These are phyloP conservation scores for Schlechtendalia chinensis DNA, from an alignment of 1,140 invertebrate genomes.

Conservation along the genomic window DNA sequence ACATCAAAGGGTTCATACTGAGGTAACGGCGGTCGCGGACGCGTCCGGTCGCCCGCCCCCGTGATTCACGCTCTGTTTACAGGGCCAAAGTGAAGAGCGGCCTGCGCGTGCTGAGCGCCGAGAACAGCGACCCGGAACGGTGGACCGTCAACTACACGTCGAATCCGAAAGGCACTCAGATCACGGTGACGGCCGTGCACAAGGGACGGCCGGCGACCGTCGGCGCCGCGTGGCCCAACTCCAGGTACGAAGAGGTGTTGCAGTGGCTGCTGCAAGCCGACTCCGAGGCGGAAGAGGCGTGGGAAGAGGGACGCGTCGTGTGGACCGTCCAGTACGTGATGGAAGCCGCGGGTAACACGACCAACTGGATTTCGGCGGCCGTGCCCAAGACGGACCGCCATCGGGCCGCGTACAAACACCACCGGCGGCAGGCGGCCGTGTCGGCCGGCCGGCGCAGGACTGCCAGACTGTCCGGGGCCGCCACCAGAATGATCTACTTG, in stretches of 20 bases:
- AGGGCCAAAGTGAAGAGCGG: conserved; percentile 85
- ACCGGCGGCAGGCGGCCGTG: conserved; percentile 11
- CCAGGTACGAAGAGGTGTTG: conserved; percentile 77
- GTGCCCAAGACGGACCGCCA: conserved; percentile 53
- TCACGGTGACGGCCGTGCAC: conserved; percentile 79
- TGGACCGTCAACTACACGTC: conserved; percentile 85
- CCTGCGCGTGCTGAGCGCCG: conserved; percentile 76
- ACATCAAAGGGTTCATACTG: conserved; percentile 75
- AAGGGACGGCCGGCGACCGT: conserved; percentile 54
- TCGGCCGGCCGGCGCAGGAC: conserved; percentile 39
- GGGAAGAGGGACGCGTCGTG: conserved; percentile 76
- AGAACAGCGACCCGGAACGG: conserved; percentile 66
- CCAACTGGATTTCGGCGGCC: conserved; percentile 30
- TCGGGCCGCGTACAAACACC: conserved; percentile 52
- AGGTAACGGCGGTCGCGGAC: conserved; percentile 64
- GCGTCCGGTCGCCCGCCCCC: no score
- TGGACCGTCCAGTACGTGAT: conserved; percentile 71
- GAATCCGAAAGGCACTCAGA: conserved; percentile 77
- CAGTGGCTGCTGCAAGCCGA: conserved; percentile 87
- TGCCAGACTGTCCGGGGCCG: conserved; percentile 50
- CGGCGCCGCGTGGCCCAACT: conserved; percentile 24
- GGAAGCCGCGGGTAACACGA: conserved; percentile 48
- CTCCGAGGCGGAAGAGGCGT: conserved; percentile 71
- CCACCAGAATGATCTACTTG: conserved; percentile 52
- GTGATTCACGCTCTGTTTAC: conserved; percentile 51